phyloP scores from a whole-genome alignment of 1,140 invertebrate genomes.

The Macrosteles quadrilineatus region DNA sequence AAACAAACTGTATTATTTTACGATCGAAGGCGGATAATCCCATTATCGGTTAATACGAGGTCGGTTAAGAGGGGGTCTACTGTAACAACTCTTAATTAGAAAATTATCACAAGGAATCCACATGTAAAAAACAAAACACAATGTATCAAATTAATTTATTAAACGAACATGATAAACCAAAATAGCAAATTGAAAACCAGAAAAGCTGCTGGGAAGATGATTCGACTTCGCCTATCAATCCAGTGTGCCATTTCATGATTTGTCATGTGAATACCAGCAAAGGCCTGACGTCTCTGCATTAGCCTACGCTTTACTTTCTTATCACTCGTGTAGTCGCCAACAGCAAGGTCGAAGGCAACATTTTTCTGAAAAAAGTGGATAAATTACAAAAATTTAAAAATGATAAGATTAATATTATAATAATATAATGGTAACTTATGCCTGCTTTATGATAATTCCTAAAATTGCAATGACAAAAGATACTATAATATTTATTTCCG shows the following conservation, averaged over 20 bases:
- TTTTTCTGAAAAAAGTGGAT: not conserved
- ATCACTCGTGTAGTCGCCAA: not conserved
- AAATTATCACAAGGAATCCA: too few species aligned
- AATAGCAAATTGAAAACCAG: conserved; percentile 80
- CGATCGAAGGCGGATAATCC: too few species aligned
- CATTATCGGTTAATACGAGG: too few species aligned
- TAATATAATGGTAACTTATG: too few species aligned
- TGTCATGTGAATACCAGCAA: conserved; percentile 59
- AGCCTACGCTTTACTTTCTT: not conserved
- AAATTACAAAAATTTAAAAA: not conserved
- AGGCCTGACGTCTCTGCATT: not conserved
- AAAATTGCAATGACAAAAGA: too few species aligned
- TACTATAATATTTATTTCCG: not conserved
- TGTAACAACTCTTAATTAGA: too few species aligned
- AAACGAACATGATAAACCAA: conserved; percentile 55
- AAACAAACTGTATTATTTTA: too few species aligned
- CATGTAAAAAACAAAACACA: too few species aligned
- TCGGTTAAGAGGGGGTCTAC: too few species aligned
- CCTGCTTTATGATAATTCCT: too few species aligned
- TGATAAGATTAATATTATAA: too few species aligned
- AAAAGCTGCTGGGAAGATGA: conserved; percentile 75
- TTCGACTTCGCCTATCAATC: conserved; percentile 76
- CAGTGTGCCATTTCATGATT: conserved; percentile 81
- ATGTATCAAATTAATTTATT: too few species aligned
- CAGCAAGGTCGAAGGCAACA: not conserved